Percentiles rank a stretch among this genome's conserved stretches.
These are phyloP conservation scores for Salpingus planirostris DNA, from an alignment of 2,888 invertebrate genomes.

Conservation along the genomic window DNA sequence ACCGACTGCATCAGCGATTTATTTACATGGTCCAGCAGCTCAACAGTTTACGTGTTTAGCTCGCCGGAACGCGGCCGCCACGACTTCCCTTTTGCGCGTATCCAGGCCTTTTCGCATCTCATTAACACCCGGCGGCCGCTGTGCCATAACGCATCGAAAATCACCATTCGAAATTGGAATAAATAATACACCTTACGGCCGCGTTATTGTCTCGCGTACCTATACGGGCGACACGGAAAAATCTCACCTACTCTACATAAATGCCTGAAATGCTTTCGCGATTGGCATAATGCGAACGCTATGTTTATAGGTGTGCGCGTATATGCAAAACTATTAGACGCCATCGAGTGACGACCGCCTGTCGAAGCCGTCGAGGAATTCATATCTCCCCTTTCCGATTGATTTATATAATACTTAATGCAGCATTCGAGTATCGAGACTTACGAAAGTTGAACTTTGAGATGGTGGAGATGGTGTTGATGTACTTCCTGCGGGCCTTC, in stretches of 20 bases:
- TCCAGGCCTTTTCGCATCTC: background rate
- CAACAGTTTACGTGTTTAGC: slow-evolving; percentile 11
- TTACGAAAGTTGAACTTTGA: slow-evolving; percentile 33
- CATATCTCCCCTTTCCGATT: too few relatives aligned
- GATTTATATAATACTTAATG: slow-evolving; percentile 1
- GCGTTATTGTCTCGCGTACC: background rate
- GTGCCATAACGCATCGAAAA: too few relatives aligned
- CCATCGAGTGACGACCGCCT: slow-evolving; percentile 14
- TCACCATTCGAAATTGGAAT: too few relatives aligned
- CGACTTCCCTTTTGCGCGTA: background rate
- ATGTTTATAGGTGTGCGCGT: slow-evolving; percentile 15
- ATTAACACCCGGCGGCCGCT: too few relatives aligned
- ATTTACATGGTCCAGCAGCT: slow-evolving; percentile 14
- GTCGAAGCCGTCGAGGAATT: too few relatives aligned
- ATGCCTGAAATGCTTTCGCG: slow-evolving; percentile 17
- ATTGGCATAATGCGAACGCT: slow-evolving; percentile 1
- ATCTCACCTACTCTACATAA: slow-evolving; percentile 15
- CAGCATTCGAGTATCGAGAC: slow-evolving; percentile 14
- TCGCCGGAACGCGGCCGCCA: slow-evolving; percentile 6
- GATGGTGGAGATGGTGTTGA: slow-evolving; percentile 26
- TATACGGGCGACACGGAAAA: slow-evolving; percentile 1
- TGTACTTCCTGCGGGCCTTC: slow-evolving; percentile 29
- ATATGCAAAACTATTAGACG: slow-evolving; percentile 14
- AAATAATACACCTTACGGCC: background rate
- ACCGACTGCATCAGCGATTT: slow-evolving; percentile 7